Percentiles rank a stretch among this genome's conserved stretches.
phyloP scores from a whole-genome alignment of 2,113 vertebrate genomes.

The Trichomycterus rosablanca region DNA sequence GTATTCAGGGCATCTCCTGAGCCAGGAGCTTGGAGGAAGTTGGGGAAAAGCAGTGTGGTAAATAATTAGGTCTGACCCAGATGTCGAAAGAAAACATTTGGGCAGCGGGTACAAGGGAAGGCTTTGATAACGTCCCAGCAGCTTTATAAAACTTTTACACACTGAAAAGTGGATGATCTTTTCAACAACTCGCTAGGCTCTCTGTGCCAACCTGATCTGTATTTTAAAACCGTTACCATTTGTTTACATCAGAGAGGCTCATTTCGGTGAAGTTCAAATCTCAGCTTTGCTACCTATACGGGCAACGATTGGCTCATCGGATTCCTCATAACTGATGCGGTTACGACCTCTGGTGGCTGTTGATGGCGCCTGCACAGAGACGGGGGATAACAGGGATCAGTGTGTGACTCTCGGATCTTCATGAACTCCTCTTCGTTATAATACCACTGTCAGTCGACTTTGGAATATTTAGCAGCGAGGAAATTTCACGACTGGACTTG shows the following conservation, averaged over 20 bases:
- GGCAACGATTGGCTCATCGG: too few species aligned
- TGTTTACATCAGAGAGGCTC: slow-evolving; percentile 12
- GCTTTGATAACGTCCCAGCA: slow-evolving; percentile 62
- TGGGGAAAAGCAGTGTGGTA: slow-evolving; percentile 46
- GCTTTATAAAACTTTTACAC: slow-evolving; percentile 70
- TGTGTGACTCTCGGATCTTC: too few species aligned
- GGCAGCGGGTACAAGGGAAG: slow-evolving; percentile 51
- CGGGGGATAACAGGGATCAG: too few species aligned
- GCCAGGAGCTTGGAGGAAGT: slow-evolving; percentile 55
- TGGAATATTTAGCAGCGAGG: too few species aligned
- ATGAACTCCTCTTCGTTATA: too few species aligned
- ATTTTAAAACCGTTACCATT: slow-evolving; percentile 9
- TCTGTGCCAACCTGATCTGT: slow-evolving; percentile 52
- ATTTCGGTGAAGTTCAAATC: slow-evolving; percentile 31
- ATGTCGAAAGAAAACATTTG: slow-evolving; percentile 62
- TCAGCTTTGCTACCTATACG: slow-evolving; percentile 6
- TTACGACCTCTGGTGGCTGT: too few species aligned
- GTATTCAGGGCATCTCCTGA: slow-evolving; percentile 47
- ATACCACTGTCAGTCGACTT: too few species aligned
- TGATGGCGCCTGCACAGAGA: too few species aligned
- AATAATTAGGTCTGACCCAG: slow-evolving; percentile 59
- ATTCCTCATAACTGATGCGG: too few species aligned
- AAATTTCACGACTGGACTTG: too few species aligned
- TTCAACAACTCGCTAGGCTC: slow-evolving; percentile 59
- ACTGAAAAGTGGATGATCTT: slow-evolving; percentile 59